A percentile compares a stretch with the other conserved stretches of the same genome.
Conservation (phyloP, 2,888 invertebrate genomes). For the Drosophila meridiana region DNA sequence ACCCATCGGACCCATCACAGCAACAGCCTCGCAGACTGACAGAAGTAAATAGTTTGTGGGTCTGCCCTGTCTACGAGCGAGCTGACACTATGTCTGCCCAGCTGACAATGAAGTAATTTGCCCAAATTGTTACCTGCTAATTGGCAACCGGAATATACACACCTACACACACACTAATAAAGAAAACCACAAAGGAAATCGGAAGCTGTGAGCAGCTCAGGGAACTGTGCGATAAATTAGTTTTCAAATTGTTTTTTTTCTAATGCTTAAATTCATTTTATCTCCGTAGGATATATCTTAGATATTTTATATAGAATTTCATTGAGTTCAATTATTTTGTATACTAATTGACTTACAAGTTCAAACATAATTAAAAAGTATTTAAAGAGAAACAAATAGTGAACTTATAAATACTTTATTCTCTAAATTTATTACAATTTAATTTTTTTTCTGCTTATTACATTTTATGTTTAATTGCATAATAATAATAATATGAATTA, state of each 20-base stretch:
- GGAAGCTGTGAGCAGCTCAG: slow-evolving; percentile 2
- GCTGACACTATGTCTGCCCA: slow-evolving; percentile 18
- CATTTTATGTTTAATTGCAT: too few species aligned
- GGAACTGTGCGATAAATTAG: slow-evolving; percentile 1
- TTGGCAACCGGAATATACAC: slow-evolving; percentile 25
- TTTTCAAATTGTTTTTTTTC: neutral
- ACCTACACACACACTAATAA: neutral
- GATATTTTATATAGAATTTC: neutral
- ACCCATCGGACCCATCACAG: neutral
- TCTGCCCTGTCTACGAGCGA: neutral
- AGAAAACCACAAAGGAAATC: slow-evolving; percentile 15
- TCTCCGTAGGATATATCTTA: neutral
- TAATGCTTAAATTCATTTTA: neutral
- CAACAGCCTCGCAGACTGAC: neutral
- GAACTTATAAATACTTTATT: too few species aligned
- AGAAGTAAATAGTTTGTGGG: slow-evolving; percentile 24
- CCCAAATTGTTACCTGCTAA: slow-evolving; percentile 55
- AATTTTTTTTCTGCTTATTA: too few species aligned
- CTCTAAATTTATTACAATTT: too few species aligned
- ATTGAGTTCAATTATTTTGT: neutral
- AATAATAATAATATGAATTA: too few species aligned
- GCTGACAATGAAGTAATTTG: slow-evolving; percentile 49
- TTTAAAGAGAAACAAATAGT: too few species aligned
- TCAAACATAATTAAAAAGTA: too few species aligned
- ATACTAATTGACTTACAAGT: too few species aligned